Evolutionary conservation across 2,888 invertebrate species (phyloP), one percentile per base, ranked within the genome.

Genomic region (Iselma pallidipennis): DNA sequence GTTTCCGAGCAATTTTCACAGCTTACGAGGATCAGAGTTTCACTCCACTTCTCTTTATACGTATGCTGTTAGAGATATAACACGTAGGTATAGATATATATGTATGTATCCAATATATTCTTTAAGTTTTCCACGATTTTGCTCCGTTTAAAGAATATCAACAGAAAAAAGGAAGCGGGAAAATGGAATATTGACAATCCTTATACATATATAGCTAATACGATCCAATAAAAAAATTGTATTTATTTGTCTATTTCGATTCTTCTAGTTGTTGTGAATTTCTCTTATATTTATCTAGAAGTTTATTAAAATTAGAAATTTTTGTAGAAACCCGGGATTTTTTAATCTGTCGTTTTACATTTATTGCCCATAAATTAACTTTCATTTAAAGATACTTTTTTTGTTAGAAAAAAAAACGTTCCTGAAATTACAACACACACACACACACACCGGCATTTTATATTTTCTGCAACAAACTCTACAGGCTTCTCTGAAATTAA

Each of bases 1-100:
- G 74, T 73, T 73, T 73, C 68, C 67, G 63, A 59, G 72, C 74
- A 75, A 74, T 75, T 74, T 75, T 73, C 73, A 59, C 71, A 70
- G 75, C 73, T 75, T 74, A 73, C 63, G 57, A 60, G 67, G 70
- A 73, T 70, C 70, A 69, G 66, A 68, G 66, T 71, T 74, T 73
- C 73, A 73, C 71, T 73, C 70, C 63, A 58, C 65, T 67, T 66
- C 57, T 3, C 14, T 45, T 9, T 31, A 19, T 7, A 23, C 42
- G 23, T 19, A 7, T 42, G 49, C 31, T 45, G 21, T 21, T 10
- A n/a, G n/a, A n/a, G 45, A 45, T 45, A 45, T 45, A 33, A 33
- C 14, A 33, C 33, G 2, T n/a, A n/a, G n/a, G n/a, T n/a, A n/a
- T n/a, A n/a, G n/a, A n/a, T n/a, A n/a, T n/a, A n/a, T n/a, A n/a